Conservation (phyloP, 2,797 vertebrate genomes). For the Tokudaia tokunoshimensis region DNA sequence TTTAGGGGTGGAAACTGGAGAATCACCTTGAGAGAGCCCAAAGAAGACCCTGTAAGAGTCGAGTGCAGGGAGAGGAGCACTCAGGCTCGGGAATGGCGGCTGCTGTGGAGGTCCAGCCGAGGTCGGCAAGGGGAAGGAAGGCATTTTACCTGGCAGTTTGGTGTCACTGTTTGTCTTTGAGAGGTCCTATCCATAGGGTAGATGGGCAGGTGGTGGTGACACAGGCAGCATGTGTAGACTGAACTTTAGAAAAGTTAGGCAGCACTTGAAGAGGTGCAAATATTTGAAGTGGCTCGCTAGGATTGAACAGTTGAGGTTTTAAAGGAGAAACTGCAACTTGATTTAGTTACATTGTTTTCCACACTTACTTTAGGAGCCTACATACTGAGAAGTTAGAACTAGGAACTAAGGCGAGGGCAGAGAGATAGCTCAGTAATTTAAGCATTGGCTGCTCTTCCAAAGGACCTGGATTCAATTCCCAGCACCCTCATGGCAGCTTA, state of each 20-base stretch:
- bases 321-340: constrained; percentile 50
- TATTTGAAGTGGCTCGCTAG: constrained; percentile 53
- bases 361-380: constrained; percentile 14
- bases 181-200: background rate
- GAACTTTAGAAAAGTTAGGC: constrained; percentile 27
- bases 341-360: constrained; percentile 56
- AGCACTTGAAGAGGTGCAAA: constrained; percentile 50
- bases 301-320: constrained; percentile 60
- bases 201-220: background rate
- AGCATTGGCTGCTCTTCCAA: background rate
- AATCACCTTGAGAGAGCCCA: background rate
- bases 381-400: constrained; percentile 38
- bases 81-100: background rate
- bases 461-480: background rate
- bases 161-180: background rate
- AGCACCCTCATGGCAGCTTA: background rate
- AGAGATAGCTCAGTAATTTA: background rate
- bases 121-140: background rate
- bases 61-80: background rate
- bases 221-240: background rate
- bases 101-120: background rate
- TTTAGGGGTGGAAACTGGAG: constrained; percentile 9
- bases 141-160: background rate
- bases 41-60: background rate
- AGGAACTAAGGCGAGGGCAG: background rate